These are phyloP conservation scores for Petrocephalus microphthalmus DNA, from an alignment of 2,113 vertebrate species.

Conservation along the genomic window DNA sequence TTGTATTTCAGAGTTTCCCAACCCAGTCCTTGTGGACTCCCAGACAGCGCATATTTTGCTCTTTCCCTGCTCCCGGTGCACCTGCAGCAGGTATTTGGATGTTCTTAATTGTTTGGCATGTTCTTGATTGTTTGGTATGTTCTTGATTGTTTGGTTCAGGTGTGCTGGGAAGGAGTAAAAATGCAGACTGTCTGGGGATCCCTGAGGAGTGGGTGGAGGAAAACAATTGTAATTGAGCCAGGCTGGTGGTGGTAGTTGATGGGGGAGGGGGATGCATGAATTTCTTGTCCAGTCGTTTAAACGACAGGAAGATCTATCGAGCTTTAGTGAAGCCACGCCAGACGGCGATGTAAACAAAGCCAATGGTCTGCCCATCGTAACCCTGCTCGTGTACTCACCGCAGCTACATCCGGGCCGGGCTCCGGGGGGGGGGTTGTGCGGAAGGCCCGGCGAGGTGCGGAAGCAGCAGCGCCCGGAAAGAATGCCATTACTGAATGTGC, in stretches of 20 bases:
- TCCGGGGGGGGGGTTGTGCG: neutral
- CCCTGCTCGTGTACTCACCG: neutral
- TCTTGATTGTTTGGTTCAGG: neutral
- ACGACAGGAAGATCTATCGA: neutral
- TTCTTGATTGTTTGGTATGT: neutral
- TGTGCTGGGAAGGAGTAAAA: neutral
- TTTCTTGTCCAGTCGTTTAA: neutral
- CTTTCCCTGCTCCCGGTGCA: neutral
- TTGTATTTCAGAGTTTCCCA: neutral
- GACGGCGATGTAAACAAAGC: neutral
- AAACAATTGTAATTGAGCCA: neutral
- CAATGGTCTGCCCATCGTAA: neutral
- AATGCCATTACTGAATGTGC: conserved; percentile 11
- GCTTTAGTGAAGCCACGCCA: neutral
- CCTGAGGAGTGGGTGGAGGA: neutral
- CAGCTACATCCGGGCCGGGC: neutral
- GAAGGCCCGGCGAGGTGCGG: neutral
- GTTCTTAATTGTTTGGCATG: too few relatives aligned
- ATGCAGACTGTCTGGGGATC: neutral
- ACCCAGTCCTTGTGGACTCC: neutral
- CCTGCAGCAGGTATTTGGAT: neutral
- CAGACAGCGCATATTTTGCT: neutral
- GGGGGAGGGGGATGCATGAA: neutral
- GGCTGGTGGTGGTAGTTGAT: neutral
- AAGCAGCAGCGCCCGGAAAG: neutral